Base-by-base conservation (phyloP, 2,888 invertebrate species). In the Drosophila multiciliata region DNA sequence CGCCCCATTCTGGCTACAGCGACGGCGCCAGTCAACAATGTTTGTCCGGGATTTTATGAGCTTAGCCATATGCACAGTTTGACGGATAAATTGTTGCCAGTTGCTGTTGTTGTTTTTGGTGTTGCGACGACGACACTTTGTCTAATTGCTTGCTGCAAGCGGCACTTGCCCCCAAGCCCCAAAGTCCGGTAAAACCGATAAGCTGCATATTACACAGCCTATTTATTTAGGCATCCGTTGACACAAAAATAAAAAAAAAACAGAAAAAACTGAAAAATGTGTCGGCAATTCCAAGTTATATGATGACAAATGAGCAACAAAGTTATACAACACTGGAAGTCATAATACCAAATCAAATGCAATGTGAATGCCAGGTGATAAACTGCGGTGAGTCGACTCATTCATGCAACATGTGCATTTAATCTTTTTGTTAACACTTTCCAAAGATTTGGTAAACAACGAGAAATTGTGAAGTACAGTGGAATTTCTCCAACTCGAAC, bases 61-160 rank as follows among this genome's bases (percentile, higher is more conserved):
- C 67, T 80, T 75, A 65, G 54, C 66, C 61, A 88, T 73, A 73
- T 67, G 69, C 70, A 52, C 63, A 78, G 75, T 69, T 62, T 65
- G 80, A 65, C 65, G 73, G 58, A 57, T 65, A 72, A 66, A 58
- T 50, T 64, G 60, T 63, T 49, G 53, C 52, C 45, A 33, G 64
- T 62, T 60, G 48, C 17, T 48, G 48, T 38, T 64, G 55, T 49
- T 52, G 66, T 55, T 33, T 45, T 36, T 59, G 50, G 36, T 50
- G 75, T 67, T 66, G 68, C 58, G 55, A 66, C 72, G 66, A 80
- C 72, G 66, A 88, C 89, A 89, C 85, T 85, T 87, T 75, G 84
- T 75, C 85, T 89, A 86, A 86, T 86, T 86, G 88, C 73, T 84
- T 72, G 78, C 53, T 80, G 75, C 87, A 84, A 75, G 52, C 70